Evolutionary conservation across 2,113 vertebrate genomes (phyloP).

Genomic region (Gallinago paraguaiae): DNA sequence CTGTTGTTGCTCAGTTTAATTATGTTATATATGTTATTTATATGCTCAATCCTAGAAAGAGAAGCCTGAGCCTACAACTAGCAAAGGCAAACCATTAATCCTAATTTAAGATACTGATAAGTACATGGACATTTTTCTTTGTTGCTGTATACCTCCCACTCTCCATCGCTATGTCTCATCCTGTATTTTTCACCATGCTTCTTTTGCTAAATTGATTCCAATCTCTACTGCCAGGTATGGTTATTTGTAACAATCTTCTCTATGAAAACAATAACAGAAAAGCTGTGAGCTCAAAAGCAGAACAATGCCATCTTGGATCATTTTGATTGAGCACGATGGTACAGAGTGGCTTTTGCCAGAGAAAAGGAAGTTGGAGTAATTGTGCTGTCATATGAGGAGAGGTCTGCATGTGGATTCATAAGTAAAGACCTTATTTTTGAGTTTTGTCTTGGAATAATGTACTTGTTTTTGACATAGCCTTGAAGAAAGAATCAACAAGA

Average conservation of each 20-base stretch:
- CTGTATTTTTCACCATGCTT: not conserved
- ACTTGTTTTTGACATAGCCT: not conserved
- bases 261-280: not conserved
- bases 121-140: not conserved
- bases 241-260: not conserved
- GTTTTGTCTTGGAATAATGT: not conserved
- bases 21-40: fast-evolving
- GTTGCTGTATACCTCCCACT: not conserved
- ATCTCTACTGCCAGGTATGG: not conserved
- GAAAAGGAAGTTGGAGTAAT: not conserved
- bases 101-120: not conserved
- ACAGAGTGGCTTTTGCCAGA: not conserved
- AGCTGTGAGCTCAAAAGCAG: not conserved
- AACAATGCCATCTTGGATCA: not conserved
- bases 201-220: not conserved
- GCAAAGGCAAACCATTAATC: not conserved
- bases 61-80: not conserved
- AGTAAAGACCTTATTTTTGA: not conserved
- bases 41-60: not conserved
- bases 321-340: not conserved
- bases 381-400: not conserved
- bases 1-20: not conserved
- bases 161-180: not conserved
- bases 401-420: not conserved
- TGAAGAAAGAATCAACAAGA: not conserved